These are phyloP conservation scores for Meliscaeva auricollis DNA, from an alignment of 2,888 invertebrate genomes.

Conservation along the genomic window DNA sequence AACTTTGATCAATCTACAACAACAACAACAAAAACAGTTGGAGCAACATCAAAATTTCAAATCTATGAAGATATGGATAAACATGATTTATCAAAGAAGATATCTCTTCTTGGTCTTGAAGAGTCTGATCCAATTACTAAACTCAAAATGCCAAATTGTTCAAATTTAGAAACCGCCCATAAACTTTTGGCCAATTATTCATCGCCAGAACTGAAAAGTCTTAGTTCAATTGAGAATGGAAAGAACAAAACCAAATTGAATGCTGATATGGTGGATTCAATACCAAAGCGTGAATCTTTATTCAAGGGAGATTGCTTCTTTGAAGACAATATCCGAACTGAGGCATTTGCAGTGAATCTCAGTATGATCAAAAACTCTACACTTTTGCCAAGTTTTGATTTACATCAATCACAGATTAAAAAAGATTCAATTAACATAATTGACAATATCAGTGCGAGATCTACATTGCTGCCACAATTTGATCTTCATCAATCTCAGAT, in stretches of 20 bases:
- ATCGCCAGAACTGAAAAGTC: conserved; percentile 4
- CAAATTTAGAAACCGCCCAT: neutral
- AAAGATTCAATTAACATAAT: conserved; percentile 62
- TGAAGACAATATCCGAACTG: conserved; percentile 82
- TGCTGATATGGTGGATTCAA: neutral
- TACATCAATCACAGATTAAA: conserved; percentile 70
- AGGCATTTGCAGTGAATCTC: conserved; percentile 80
- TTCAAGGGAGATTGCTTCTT: conserved; percentile 73
- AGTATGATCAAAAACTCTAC: conserved; percentile 83
- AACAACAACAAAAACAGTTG: neutral
- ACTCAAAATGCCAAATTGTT: neutral
- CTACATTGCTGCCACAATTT: no score
- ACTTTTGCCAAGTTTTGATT: conserved; percentile 77
- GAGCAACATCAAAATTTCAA: conserved; percentile 6
- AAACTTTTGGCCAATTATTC: neutral
- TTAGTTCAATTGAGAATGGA: conserved; percentile 1
- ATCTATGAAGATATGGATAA: neutral
- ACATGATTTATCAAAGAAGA: conserved; percentile 1
- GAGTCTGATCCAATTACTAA: neutral
- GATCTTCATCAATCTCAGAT: no score
- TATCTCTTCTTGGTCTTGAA: neutral
- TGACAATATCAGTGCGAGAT: neutral
- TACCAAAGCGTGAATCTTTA: neutral
- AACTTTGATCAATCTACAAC: neutral
- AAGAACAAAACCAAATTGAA: neutral